A percentile compares a stretch with the other conserved stretches of the same genome.
Conservation (phyloP, 2,113 vertebrate genomes). For the Mobula birostris region DNA sequence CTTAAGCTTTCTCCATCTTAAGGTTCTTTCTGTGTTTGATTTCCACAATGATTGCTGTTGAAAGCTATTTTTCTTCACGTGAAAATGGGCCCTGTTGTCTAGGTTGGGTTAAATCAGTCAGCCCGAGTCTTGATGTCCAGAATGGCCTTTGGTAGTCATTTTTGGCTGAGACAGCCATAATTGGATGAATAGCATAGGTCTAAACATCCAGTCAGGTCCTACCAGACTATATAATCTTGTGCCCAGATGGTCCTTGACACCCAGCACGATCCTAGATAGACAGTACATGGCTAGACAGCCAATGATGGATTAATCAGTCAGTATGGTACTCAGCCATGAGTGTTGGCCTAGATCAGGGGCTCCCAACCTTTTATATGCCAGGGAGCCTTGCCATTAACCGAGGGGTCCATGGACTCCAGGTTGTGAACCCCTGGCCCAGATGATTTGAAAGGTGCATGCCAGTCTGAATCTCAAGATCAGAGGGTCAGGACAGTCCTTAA, state of each 20-base stretch:
- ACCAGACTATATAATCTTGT: no score
- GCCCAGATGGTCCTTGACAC: neutral
- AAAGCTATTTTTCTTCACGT: no score
- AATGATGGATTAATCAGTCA: neutral
- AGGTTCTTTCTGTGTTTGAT: neutral
- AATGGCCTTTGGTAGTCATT: neutral
- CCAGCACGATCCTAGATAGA: no score
- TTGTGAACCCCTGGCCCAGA: neutral
- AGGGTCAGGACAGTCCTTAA: neutral
- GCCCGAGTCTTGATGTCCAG: neutral
- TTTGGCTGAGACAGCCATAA: neutral
- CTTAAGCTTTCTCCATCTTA: neutral
- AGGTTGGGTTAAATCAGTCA: neutral
- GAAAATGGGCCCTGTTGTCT: neutral
- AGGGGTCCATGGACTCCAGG: no score
- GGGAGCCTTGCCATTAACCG: no score
- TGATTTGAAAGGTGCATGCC: no score
- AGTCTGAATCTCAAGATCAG: neutral
- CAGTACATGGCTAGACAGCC: neutral
- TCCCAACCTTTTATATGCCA: no score
- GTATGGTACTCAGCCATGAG: neutral
- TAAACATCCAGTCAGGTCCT: neutral
- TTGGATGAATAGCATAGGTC: neutral
- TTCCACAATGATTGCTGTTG: neutral
- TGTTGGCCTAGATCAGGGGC: no score